Percentiles rank a stretch among this genome's conserved stretches.
Conservation (phyloP, 37 sponge, comb jelly and placozoan species). For the Axinella damicornis region DNA sequence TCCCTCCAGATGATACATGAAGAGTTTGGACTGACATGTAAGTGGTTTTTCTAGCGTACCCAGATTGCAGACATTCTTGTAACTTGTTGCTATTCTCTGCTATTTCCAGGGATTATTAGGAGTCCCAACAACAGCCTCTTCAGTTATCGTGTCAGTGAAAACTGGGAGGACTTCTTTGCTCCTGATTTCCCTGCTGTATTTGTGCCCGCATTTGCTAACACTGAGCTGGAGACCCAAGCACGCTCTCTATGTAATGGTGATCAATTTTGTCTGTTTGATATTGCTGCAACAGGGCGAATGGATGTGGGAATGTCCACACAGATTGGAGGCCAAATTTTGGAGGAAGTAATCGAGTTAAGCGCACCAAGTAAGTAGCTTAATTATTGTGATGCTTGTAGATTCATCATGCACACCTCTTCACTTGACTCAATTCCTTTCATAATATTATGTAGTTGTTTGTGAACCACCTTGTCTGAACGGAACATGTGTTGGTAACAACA, state of each 20-base stretch:
- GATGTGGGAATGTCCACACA: slow-evolving; percentile 48
- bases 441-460: slow-evolving; percentile 61
- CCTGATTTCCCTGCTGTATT: slow-evolving; percentile 24
- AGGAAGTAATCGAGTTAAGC: too few species aligned
- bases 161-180: slow-evolving; percentile 28
- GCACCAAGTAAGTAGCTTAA: too few species aligned
- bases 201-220: slow-evolving; percentile 20
- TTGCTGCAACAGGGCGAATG: slow-evolving; percentile 54
- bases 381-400: too few species aligned
- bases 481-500: slow-evolving; percentile 62
- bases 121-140: slow-evolving; percentile 21
- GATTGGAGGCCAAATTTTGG: too few species aligned
- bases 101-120: slow-evolving; percentile 26
- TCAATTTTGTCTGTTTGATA: slow-evolving; percentile 51
- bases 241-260: slow-evolving; percentile 21
- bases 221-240: slow-evolving; percentile 21
- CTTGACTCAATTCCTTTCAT: too few species aligned
- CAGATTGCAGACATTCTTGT: too few species aligned
- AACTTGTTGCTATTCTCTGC: too few species aligned
- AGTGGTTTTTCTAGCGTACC: too few species aligned
- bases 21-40: slow-evolving; percentile 66
- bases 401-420: too few species aligned
- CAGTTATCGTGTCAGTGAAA: slow-evolving; percentile 6
- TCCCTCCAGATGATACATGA: slow-evolving; percentile 42
- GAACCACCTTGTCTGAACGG: slow-evolving; percentile 76